Evolutionary conservation across 2,888 invertebrate genomes (phyloP), one percentile per base, ranked within the genome.

Genomic region (Pristionchus exspectatus): DNA sequence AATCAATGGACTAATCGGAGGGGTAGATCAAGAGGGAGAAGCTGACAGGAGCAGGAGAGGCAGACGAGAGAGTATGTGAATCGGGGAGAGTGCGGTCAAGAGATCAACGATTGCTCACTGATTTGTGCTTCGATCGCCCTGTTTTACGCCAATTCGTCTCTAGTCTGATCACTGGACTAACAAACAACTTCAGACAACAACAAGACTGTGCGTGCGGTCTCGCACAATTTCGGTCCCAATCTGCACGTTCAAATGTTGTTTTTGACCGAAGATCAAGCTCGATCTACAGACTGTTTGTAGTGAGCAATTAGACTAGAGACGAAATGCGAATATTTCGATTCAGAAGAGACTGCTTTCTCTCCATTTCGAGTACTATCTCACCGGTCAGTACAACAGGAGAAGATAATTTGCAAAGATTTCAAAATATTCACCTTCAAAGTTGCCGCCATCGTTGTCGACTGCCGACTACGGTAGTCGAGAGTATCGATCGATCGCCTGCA

Each of bases 401-500:
- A 2, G 27, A 72, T 27, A 66, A 27, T 66, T n/a, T 59, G 59
- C 38, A 12, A 5, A 74, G 14, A 16, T 44, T 44, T n/a, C 27
- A 54, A 50, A 54, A 27, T 81, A n/a, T n/a, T 81, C 50, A 54
- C 81, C 81, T 81, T 81, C 50, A 81, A 81, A 10, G 54, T n/a
- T 44, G 81, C 21, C 81, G 81, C 50, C 81, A 54, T 54, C 50
- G 1, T 54, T 81, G 12, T 54, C 44, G 81, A 81, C 81, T 81
- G 81, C 27, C 50, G 81, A 44, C 16, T 81, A 81, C 81, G 81
- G 81, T 81, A 74, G 74, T 74, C 74, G 74, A 24, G 74, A 24
- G 21, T 33, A 54, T 81, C 81, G 81, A n/a, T 81, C 81, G 81
- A 27, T 81, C 74, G 74, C 74, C 81, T 81, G 81, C 12, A 81